Base-by-base conservation (phyloP, 2,888 invertebrate species). In the Dorcus parallelipipedus region DNA sequence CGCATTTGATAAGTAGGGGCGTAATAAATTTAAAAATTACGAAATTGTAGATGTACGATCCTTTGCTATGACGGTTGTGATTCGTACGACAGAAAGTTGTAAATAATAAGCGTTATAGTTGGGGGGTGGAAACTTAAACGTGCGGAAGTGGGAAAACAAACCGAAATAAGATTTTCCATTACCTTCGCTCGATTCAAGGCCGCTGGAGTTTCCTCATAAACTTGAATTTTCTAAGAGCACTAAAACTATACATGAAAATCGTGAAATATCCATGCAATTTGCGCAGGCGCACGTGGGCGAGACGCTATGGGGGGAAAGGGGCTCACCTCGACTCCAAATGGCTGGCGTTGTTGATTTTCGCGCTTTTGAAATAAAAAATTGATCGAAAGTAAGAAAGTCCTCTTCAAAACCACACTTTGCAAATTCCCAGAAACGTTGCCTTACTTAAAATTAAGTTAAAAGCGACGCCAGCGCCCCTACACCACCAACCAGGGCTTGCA, bases 141-240 rank as follows among this genome's bases (percentile, higher is more conserved):
- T 54, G 33, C 51, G 55, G 17, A 64, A 60, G 54, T 60, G 40
- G 49, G 53, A 62, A 58, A 59, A 64, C 53, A 60, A 61, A 53
- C 64, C 17, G 59, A 64, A 66, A 69, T 64, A 64, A 59, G 55
- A 63, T 58, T 53, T 43, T 59, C 64, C 67, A 62, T 66, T 70
- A 72, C 71, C 71, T 69, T 65, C 41, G 59, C 40, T 58, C 60
- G 47, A 53, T 26, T 41, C 40, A 45, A 52, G 61, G 56, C 60
- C 48, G 38, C 54, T 62, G 58, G 41, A 47, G 48, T 59, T 64
- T 63, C 61, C 59, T 59, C 60, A 61, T 60, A 68, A 72, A 69
- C 65, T 71, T 71, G 66, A 69, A 70, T 71, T 72, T 71, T 68
- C 57, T 67, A 71, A 71, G 67, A 70, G 67, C 69, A 67, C 65